Percentiles rank a stretch among this genome's conserved stretches.
Evolutionary conservation across 2,113 vertebrate genomes (phyloP).

Genomic region (Vombatus ursinus): DNA sequence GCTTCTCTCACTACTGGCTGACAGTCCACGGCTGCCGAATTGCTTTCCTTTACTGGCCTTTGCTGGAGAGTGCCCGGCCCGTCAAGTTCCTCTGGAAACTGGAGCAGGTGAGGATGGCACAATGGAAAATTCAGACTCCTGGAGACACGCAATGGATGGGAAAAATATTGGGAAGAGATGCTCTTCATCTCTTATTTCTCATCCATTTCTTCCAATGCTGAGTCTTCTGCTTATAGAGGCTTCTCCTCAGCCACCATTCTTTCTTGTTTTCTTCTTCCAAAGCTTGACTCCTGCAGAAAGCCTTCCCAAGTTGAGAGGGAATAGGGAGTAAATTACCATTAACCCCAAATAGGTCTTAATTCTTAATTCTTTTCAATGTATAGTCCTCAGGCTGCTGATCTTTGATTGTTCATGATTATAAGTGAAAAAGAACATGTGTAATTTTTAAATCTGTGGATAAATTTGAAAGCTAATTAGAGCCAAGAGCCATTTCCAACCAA

Average conservation of each 20-base stretch:
- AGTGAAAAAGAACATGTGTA: constrained; percentile 3
- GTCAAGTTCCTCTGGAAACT: constrained; percentile 99
- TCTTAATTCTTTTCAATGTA: neutral
- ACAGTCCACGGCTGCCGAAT: constrained; percentile 96
- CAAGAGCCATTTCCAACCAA: constrained; percentile 1
- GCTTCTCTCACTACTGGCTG: constrained; percentile 96
- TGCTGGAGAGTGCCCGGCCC: constrained; percentile 93
- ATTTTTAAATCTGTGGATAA: neutral
- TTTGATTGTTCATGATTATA: neutral
- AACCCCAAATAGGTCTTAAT: neutral
- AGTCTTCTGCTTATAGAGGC: neutral
- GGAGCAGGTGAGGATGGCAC: constrained; percentile 90
- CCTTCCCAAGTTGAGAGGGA: neutral
- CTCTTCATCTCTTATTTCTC: neutral
- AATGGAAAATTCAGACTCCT: neutral
- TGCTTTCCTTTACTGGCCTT: constrained; percentile 96
- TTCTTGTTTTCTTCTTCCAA: constrained; percentile 3
- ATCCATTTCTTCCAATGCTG: neutral
- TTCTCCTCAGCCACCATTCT: neutral
- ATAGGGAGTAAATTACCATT: neutral
- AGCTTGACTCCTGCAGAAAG: neutral
- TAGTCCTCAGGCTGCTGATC: neutral
- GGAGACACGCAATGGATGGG: constrained; percentile 39
- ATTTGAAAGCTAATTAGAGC: constrained; percentile 27
- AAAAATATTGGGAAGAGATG: constrained; percentile 27